Percentiles rank a stretch among this genome's conserved stretches.
Evolutionary conservation across 2,113 vertebrate species (phyloP).

Genomic region (Anhinga anhinga): DNA sequence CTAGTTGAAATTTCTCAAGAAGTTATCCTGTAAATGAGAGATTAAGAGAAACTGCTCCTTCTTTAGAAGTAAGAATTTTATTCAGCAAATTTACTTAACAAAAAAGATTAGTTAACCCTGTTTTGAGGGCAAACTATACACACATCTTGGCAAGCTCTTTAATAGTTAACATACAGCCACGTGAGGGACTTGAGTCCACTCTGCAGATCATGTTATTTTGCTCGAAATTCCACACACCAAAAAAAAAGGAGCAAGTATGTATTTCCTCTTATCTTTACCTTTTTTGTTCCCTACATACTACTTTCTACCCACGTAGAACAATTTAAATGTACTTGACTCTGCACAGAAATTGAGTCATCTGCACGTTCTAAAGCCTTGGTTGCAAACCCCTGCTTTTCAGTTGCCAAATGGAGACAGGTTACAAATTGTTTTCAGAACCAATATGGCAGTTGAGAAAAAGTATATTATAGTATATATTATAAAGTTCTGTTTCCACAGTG

Average conservation of each 20-base stretch:
- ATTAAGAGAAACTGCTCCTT: not conserved
- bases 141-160: not conserved
- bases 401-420: not conserved
- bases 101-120: not conserved
- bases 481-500: not conserved
- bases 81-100: not conserved
- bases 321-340: not conserved
- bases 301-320: not conserved
- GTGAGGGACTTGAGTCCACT: not conserved
- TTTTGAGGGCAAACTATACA: not conserved
- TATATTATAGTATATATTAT: not conserved
- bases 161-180: not conserved
- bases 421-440: not conserved
- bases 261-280: not conserved
- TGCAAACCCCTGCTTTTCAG: not conserved
- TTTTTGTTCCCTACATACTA: not conserved
- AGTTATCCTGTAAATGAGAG: not conserved
- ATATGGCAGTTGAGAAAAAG: not conserved
- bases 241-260: not conserved
- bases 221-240: not conserved
- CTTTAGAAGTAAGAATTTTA: not conserved
- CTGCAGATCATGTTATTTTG: not conserved
- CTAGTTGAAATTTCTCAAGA: not conserved
- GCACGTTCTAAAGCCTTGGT: not conserved
- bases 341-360: not conserved